phyloP scores from a whole-genome alignment of 2,888 invertebrate genomes.

The Protodeltote pygarga region DNA sequence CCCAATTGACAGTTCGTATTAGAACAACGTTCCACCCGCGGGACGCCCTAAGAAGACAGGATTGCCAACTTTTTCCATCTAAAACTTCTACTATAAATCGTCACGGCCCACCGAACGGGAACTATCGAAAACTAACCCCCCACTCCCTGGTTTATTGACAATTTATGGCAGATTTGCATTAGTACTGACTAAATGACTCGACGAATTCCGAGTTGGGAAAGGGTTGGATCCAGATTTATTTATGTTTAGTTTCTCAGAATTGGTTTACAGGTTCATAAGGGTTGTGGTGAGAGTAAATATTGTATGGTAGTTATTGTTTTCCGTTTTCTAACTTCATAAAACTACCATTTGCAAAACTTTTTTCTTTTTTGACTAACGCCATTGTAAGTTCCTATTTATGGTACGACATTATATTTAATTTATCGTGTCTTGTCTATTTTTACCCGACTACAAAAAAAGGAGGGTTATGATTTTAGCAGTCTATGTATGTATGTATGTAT shows the following conservation, averaged over 20 bases:
- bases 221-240: slow-evolving; percentile 47
- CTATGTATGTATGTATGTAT: too few species aligned
- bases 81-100: slow-evolving; percentile 84
- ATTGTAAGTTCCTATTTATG: too few species aligned
- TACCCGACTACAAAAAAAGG: too few species aligned
- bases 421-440: too few species aligned
- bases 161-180: slow-evolving; percentile 83
- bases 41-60: slow-evolving; percentile 62
- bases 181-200: slow-evolving; percentile 68
- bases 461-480: too few species aligned
- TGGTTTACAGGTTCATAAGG: background rate
- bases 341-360: too few species aligned
- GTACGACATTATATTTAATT: too few species aligned
- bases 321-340: too few species aligned
- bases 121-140: slow-evolving; percentile 58
- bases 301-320: background rate
- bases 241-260: slow-evolving; percentile 26
- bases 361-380: too few species aligned
- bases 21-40: slow-evolving; percentile 52
- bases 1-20: slow-evolving; percentile 59
- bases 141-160: slow-evolving; percentile 69
- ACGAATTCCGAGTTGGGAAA: slow-evolving; percentile 53
- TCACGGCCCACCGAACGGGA: slow-evolving; percentile 66
- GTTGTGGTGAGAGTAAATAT: background rate
- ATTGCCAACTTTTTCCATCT: slow-evolving; percentile 84